These are phyloP conservation scores for Volucella bombylans DNA, from an alignment of 2,888 invertebrate genomes.

Conservation along the genomic window DNA sequence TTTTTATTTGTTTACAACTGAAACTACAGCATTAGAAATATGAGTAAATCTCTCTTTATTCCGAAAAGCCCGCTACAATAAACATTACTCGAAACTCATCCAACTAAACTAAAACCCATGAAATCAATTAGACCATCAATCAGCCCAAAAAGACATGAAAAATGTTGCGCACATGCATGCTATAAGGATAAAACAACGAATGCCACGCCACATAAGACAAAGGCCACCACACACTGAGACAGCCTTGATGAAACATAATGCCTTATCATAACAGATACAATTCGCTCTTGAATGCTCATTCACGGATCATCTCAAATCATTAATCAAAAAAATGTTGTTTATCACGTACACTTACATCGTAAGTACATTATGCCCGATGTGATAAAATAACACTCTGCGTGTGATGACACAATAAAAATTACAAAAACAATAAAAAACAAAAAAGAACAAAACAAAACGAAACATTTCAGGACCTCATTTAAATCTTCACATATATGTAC, in stretches of 20 bases:
- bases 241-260: conserved; percentile 24
- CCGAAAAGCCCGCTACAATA: no score
- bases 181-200: conserved; percentile 3
- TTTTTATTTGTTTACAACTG: no score
- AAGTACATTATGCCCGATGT: background rate
- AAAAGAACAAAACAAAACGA: background rate
- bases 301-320: conserved; percentile 53
- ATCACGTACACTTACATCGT: conserved; percentile 10
- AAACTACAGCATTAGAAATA: no score
- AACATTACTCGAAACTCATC: background rate
- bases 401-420: conserved; percentile 56
- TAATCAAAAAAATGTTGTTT: conserved; percentile 60
- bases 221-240: conserved; percentile 4
- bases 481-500: conserved; percentile 40
- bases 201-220: conserved; percentile 25
- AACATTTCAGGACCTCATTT: conserved; percentile 48
- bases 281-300: conserved; percentile 23
- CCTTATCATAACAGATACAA: conserved; percentile 27
- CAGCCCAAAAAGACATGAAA: background rate
- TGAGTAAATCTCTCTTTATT: no score
- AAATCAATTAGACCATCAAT: conserved; percentile 40
- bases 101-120: conserved; percentile 19
- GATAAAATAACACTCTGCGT: conserved; percentile 38
- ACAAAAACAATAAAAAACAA: conserved; percentile 20
- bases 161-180: background rate